Evolutionary conservation across 2,113 vertebrate genomes (phyloP).

Genomic region (Neolamprologus tretocephalus): DNA sequence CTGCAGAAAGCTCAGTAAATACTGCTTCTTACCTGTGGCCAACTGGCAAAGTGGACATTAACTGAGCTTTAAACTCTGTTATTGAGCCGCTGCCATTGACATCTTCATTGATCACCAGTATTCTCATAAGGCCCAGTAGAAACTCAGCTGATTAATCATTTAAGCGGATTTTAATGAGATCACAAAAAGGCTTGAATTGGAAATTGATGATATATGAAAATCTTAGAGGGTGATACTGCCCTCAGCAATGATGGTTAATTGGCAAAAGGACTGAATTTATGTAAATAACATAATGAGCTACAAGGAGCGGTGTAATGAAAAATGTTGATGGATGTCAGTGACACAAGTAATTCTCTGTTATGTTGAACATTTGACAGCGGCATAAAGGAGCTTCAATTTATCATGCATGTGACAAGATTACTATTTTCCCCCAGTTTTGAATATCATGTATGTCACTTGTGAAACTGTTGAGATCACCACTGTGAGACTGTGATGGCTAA

Average conservation of each 20-base stretch:
- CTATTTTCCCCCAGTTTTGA: background rate
- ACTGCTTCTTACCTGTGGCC: background rate
- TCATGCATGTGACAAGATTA: background rate
- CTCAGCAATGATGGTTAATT: slow-evolving; percentile 2
- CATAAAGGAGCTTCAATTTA: background rate
- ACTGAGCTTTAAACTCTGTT: slow-evolving; percentile 9
- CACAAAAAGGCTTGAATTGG: background rate
- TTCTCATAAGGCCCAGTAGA: slow-evolving; percentile 5
- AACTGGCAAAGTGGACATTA: background rate
- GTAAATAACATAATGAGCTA: slow-evolving; percentile 14
- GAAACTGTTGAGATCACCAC: background rate
- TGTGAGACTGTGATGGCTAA: background rate
- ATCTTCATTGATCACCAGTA: slow-evolving; percentile 22
- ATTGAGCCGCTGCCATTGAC: background rate
- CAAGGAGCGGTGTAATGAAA: background rate
- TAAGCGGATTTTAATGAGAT: slow-evolving; percentile 46
- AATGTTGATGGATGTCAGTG: background rate
- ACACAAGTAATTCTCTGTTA: background rate
- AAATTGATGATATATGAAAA: background rate
- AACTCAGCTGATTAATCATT: slow-evolving; percentile 25
- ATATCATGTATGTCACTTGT: background rate
- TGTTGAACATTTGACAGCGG: background rate
- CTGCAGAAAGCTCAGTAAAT: background rate
- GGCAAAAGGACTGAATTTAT: slow-evolving; percentile 1
- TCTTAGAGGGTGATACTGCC: background rate